phyloP scores from a whole-genome alignment of 2,797 vertebrate species.

The Halcyon chelicuti region DNA sequence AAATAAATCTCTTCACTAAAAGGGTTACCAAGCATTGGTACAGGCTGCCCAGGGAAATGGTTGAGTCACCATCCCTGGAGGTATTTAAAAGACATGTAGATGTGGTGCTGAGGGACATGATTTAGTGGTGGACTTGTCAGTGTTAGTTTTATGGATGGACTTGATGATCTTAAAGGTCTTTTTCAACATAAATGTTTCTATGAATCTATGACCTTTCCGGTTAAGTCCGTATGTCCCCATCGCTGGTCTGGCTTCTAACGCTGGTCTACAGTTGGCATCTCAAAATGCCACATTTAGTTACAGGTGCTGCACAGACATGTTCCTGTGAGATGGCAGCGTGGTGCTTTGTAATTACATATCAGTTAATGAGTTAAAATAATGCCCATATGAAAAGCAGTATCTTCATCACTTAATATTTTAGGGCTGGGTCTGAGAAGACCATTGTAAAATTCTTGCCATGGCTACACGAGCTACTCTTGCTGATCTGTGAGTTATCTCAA shows the following conservation, averaged over 20 bases:
- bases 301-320: not conserved
- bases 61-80: not conserved
- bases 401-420: not conserved
- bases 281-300: not conserved
- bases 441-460: not conserved
- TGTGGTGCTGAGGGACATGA: not conserved
- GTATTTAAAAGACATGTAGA: not conserved
- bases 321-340: not conserved
- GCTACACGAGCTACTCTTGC: not conserved
- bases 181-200: not conserved
- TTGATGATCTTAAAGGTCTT: not conserved
- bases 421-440: not conserved
- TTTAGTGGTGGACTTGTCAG: not conserved
- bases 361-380: not conserved
- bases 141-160: not conserved
- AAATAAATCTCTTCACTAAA: not conserved
- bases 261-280: not conserved
- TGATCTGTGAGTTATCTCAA: not conserved
- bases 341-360: not conserved
- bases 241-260: not conserved
- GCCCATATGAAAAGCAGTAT: not conserved
- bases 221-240: not conserved
- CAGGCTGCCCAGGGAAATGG: not conserved
- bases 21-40: not conserved
- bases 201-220: not conserved